Evolutionary conservation across 37 sponge, comb jelly and placozoan species (phyloP).

Genomic region (Spongia lamella): DNA sequence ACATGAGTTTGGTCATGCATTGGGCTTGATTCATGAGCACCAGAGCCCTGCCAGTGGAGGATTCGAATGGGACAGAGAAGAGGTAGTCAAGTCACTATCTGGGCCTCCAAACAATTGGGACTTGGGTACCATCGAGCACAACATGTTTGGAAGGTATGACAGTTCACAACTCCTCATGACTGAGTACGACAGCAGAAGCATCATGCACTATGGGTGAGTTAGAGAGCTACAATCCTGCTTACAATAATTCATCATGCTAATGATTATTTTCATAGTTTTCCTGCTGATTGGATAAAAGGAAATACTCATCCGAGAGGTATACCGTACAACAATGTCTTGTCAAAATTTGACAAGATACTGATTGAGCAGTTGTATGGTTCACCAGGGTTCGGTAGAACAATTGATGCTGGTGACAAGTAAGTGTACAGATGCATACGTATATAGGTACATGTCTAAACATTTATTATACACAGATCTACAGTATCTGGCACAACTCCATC

Average conservation of each 20-base stretch:
- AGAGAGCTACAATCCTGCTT: no score
- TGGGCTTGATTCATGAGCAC: conserved; percentile 65
- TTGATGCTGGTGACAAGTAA: no score
- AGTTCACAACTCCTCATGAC: conserved; percentile 44
- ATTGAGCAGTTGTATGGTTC: conserved; percentile 49
- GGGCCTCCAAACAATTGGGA: conserved; percentile 67
- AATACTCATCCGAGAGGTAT: conserved; percentile 45
- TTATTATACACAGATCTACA: no score
- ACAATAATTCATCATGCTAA: no score
- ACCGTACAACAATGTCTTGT: conserved; percentile 38
- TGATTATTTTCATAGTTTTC: no score
- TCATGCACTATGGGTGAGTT: conserved; percentile 66
- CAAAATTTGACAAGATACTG: conserved; percentile 45
- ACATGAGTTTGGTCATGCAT: conserved; percentile 62
- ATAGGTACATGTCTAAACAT: no score
- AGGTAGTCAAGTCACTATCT: conserved; percentile 41
- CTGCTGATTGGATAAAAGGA: conserved; percentile 62
- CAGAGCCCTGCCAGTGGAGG: conserved; percentile 54
- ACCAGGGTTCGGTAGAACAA: no score
- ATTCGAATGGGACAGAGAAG: conserved; percentile 62
- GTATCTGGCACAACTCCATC: no score
- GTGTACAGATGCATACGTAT: no score
- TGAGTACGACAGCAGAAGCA: conserved; percentile 48
- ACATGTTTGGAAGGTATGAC: conserved; percentile 52
- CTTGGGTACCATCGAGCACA: conserved; percentile 52